A percentile compares a stretch with the other conserved stretches of the same genome.
phyloP scores from a whole-genome alignment of 2,888 invertebrate genomes.

The Ichneumon xanthorius region DNA sequence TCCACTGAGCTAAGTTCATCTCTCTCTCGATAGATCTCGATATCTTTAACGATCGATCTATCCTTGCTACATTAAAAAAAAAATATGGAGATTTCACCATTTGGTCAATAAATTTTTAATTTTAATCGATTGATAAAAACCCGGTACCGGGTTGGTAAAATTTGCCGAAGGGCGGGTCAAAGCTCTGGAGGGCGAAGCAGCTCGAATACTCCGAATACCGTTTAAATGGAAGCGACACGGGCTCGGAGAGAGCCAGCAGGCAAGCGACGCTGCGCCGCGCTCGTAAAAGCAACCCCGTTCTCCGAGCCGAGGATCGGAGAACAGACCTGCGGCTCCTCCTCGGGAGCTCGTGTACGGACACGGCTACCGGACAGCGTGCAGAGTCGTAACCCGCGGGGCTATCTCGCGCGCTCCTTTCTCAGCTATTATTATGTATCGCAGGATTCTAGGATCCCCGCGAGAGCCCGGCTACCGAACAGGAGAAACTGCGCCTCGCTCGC shows the following conservation, averaged over 20 bases:
- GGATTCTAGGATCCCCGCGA: conserved; percentile 70
- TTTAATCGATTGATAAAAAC: too few species aligned
- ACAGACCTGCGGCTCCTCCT: background rate
- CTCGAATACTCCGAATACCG: conserved; percentile 66
- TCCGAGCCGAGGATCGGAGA: background rate
- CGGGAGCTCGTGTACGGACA: conserved; percentile 1
- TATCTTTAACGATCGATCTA: too few species aligned
- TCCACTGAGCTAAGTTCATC: too few species aligned
- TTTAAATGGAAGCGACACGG: conserved; percentile 65
- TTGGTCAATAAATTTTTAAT: too few species aligned
- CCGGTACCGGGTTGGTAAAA: too few species aligned
- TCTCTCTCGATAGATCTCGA: too few species aligned
- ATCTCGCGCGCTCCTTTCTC: conserved; percentile 70
- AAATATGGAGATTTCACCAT: too few species aligned
- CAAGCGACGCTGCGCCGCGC: conserved; percentile 2
- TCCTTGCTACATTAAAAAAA: too few species aligned
- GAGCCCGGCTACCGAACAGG: conserved; percentile 12
- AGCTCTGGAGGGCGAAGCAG: conserved; percentile 4
- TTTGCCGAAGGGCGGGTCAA: too few species aligned
- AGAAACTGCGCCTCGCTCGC: conserved; percentile 25
- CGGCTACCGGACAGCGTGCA: conserved; percentile 59
- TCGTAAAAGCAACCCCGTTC: conserved; percentile 57
- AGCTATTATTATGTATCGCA: conserved; percentile 74
- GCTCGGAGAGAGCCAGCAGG: conserved; percentile 10
- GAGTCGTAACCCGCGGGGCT: conserved; percentile 71